Evolutionary conservation across 2,888 invertebrate species (phyloP), one percentile per base, ranked within the genome.

Genomic region (Brachynemurus nebulosus): DNA sequence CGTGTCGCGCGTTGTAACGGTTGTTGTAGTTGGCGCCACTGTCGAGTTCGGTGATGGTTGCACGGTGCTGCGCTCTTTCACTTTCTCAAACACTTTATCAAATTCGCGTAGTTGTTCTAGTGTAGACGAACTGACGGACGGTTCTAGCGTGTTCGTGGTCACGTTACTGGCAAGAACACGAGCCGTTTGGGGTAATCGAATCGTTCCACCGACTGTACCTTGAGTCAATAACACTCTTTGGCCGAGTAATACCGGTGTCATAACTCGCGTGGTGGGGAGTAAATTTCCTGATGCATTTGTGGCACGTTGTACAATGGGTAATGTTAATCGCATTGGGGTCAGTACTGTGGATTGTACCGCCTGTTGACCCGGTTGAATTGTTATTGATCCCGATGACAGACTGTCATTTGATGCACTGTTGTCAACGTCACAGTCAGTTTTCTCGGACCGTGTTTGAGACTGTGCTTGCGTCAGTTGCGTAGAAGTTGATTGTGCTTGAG

Each of bases 81-180:
- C 82, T 65, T 84, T 83, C 56, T 85, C 84, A 47, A 85, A 66
- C 0, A 86, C 84, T 65, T 82, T 78, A 58, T 86, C 85, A 54
- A 86, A 86, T 58, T 86, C 86, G 44, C 83, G 65, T 7, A 86
- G 60, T 55, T 85, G 85, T 60, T 86, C 84, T 40, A 83, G 62
- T 1, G 83, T 84, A 1, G 81, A 81, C 0, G 82, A 78, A 58
- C 82, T 82, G 55, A 83, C 74, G 55, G 74, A 71, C n/a, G 74
- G 68, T 55, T 76, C 74, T 0, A 67, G 57, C 46, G 54, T 21
- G 14, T 57, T 45, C 46, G 54, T 21, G 14, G 57, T 45, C 35
- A 52, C 45, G 45, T 47, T 47, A 42, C 53, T 62, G 55, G 59
- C 55, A 19, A 51, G 44, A 16, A 47, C 48, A 8, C 51, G 46